Evolutionary conservation across 2,113 vertebrate species (phyloP), one percentile per base, ranked within the genome.

Genomic region (Campylorhamphus procurvoides): DNA sequence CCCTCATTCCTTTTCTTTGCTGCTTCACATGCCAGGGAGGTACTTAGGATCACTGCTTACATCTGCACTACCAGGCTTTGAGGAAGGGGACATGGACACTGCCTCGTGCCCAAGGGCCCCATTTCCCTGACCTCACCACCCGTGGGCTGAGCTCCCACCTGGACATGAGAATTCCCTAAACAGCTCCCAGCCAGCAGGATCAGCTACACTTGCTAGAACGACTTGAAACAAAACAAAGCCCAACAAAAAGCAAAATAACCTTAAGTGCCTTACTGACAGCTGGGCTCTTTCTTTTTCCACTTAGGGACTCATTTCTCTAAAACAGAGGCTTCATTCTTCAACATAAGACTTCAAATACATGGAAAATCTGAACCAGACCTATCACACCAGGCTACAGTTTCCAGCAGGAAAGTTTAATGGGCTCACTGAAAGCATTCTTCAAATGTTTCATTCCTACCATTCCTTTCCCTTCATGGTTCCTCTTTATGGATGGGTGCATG

Each of bases 331-430:
- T 94, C 83, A 63, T 90, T 97, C 95, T 95, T 93, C 63, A 92
- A 47, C 25, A 8, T 15, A 71, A 81, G 76, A 84, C 92, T 94
- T 94, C 67, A 88, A 93, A 84, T 77, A 93, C 64, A 81, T 19
- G 73, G 91, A 90, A 89, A 95, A 94, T 93, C 39, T 67, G 89
- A 96, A 90, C 63, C 86, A 97, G 93, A 93, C 24, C 89, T 81
- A 90, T 59, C 18, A 8, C 40, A 8, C 80, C 86, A 95, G 86
- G 91, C 86, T 94, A 64, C 87, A 73, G 71, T 80, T 93, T 92
- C 88, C 90, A 96, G 85, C 87, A 85, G 49, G 67, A 95, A 35
- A 39, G 78, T 85, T 95, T 91, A 85, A 93, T 46, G 40, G 67
- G 67, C 83, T 73, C 20, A 28, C 68, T 64, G 90, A 87, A 91